Base-by-base conservation (phyloP, 2,797 vertebrate species). In the Ataeniobius toweri region DNA sequence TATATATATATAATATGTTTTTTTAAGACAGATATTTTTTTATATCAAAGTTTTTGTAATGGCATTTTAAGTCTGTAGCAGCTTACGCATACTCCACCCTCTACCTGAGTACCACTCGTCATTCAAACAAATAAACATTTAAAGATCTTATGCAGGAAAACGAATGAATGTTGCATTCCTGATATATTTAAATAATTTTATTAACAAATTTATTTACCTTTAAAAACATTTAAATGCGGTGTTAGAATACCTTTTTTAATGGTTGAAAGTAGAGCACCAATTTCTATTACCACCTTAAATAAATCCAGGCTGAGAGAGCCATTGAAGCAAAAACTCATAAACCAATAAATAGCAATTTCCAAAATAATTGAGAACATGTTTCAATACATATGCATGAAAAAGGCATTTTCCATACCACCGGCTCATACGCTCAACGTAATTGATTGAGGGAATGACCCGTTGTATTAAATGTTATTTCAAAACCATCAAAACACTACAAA, bases 351-450 rank as follows among this genome's bases (percentile, higher is more conserved):
- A 96, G 96, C 97, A 97, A 98, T 98, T 99, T 99, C 96, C 96
- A 97, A 96, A 95, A 98, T 98, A 99, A 99, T 99, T 99, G 97
- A 96, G 96, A 98, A 99, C 98, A 99, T 95, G 96, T 99, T 99
- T 98, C 98, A 96, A 99, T 99, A 96, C 97, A 99, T 99, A 99
- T 99, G 97, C 98, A 99, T 99, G 97, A 97, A 98, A 98, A 97
- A 96, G 92, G 94, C 90, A 96, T 97, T 98, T 97, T 97, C 97
- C 96, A 94, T 96, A 94, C 95, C 93, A 97, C 94, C 95, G 94
- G 95, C 96, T 98, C 95, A 95, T 95, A 96, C 12, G 95, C 96
- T 96, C 96, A 96, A 95, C 96, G 96, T 98, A 99, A 98, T 98
- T 99, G 98, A 99, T 99, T 98, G 98, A 99, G 98, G 97, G 97